Conservation (phyloP, 2,113 vertebrate species). For the Hypanus sabinus region DNA sequence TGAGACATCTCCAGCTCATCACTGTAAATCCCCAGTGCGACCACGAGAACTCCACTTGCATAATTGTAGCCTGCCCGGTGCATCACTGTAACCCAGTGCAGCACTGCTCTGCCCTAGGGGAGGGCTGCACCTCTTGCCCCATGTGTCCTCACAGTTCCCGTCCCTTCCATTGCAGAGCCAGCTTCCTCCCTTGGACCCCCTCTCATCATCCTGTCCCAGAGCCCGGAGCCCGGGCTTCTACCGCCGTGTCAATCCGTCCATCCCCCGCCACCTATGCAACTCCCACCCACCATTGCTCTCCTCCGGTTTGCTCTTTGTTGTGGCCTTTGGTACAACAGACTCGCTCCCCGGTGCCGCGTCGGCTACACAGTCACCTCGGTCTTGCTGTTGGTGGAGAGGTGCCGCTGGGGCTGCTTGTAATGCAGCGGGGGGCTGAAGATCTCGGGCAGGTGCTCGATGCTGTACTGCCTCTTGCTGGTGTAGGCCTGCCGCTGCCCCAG, state of each 20-base stretch:
- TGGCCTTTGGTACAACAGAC: slow-evolving; percentile 4
- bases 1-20: too few species aligned
- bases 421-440: slow-evolving; percentile 64
- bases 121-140: too few species aligned
- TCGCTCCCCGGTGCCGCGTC: background rate
- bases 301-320: background rate
- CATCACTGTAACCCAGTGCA: too few species aligned
- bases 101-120: too few species aligned
- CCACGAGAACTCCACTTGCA: too few species aligned
- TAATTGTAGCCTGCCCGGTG: too few species aligned
- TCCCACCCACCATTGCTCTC: background rate
- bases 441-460: slow-evolving; percentile 74
- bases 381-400: slow-evolving; percentile 88
- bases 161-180: too few species aligned
- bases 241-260: background rate
- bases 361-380: slow-evolving; percentile 88
- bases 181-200: too few species aligned
- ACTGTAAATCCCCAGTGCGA: too few species aligned
- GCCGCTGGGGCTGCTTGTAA: slow-evolving; percentile 53
- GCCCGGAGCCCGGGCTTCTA: too few species aligned
- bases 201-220: too few species aligned
- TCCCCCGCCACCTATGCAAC: background rate
- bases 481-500: slow-evolving; percentile 56
- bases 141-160: too few species aligned
- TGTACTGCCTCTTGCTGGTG: slow-evolving; percentile 67